Percentiles rank a stretch among this genome's conserved stretches.
These are phyloP conservation scores for Drosophila biarmipes DNA, from an alignment of 1,140 invertebrate genomes.

Conservation along the genomic window DNA sequence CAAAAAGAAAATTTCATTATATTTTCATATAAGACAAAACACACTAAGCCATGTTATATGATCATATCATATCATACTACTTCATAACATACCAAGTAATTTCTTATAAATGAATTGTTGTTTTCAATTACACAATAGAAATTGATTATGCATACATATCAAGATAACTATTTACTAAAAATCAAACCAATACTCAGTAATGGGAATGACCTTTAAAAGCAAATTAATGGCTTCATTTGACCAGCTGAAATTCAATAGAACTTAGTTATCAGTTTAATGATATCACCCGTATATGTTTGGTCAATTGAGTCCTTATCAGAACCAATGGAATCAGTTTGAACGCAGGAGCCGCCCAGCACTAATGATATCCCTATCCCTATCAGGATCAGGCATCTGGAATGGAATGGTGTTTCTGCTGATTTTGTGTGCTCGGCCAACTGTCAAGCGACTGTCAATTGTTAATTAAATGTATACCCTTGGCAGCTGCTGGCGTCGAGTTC, in stretches of 20 bases:
- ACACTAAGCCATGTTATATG: too few species aligned
- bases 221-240: background rate
- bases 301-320: constrained; percentile 4
- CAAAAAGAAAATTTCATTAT: too few species aligned
- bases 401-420: constrained; percentile 10
- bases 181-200: too few species aligned
- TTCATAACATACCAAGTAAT: too few species aligned
- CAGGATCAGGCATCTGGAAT: constrained; percentile 3
- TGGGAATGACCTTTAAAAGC: too few species aligned
- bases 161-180: too few species aligned
- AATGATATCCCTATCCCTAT: constrained; percentile 5
- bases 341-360: constrained; percentile 11
- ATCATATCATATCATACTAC: too few species aligned
- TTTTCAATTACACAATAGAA: too few species aligned
- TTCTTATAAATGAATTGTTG: too few species aligned
- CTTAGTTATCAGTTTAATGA: too few species aligned
- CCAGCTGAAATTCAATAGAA: background rate
- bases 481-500: constrained; percentile 51
- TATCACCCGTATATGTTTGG: background rate
- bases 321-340: constrained; percentile 2
- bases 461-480: constrained; percentile 63
- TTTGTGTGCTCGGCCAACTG: constrained; percentile 57
- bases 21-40: too few species aligned
- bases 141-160: too few species aligned
- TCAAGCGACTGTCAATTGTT: constrained; percentile 72